A percentile compares a stretch with the other conserved stretches of the same genome.
These are phyloP conservation scores for Sinella curviseta DNA, from an alignment of 1,140 invertebrate genomes.

Conservation along the genomic window DNA sequence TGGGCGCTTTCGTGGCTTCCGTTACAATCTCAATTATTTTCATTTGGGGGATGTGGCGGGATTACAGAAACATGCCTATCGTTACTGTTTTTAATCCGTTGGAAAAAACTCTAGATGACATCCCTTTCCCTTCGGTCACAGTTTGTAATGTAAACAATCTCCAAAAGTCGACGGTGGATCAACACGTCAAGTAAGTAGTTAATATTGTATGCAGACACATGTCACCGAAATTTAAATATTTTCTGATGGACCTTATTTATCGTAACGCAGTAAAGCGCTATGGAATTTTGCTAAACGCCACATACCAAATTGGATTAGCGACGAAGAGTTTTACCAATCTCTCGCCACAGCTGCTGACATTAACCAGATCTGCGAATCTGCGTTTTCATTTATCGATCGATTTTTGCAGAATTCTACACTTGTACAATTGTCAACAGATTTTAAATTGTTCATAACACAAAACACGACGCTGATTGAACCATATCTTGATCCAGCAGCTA, in stretches of 20 bases:
- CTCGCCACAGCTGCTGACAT: neutral
- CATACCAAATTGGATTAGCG: no score
- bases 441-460: no score
- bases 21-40: conserved; percentile 57
- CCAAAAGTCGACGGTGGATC: neutral
- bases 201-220: neutral
- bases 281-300: no score
- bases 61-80: conserved; percentile 62
- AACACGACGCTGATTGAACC: neutral
- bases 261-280: no score
- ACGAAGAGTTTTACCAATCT: no score
- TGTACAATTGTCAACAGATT: no score
- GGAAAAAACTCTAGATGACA: conserved; percentile 44
- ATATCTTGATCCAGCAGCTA: neutral
- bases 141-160: conserved; percentile 37
- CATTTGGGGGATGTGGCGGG: conserved; percentile 59
- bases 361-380: neutral
- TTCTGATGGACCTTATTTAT: no score
- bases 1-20: conserved; percentile 56
- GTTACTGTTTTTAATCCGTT: conserved; percentile 60
- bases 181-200: neutral
- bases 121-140: conserved; percentile 46
- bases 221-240: no score
- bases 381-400: neutral
- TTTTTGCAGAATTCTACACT: no score